Conservation (phyloP, 2,888 invertebrate species). For the Andricus curvator region DNA sequence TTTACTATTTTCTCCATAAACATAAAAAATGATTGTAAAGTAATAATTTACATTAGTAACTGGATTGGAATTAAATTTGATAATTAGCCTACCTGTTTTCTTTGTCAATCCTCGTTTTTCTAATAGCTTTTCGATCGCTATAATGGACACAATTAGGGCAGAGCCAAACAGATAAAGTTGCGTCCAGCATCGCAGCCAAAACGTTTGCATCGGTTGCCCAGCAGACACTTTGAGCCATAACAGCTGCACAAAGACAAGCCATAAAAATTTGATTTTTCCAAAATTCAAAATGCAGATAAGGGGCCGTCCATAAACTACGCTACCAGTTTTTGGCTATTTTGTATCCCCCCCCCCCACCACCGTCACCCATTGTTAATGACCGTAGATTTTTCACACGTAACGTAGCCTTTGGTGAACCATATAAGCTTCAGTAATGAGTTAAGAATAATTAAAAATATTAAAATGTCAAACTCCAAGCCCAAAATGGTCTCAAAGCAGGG, state of each 20-base stretch:
- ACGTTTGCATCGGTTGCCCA: conserved; percentile 90
- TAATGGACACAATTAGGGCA: conserved; percentile 80
- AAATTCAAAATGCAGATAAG: background rate
- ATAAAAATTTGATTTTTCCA: background rate
- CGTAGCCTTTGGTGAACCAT: no score
- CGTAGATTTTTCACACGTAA: no score
- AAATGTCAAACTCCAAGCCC: no score
- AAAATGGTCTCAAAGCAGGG: no score
- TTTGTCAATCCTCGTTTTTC: conserved; percentile 77
- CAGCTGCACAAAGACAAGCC: conserved; percentile 76
- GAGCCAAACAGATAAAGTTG: conserved; percentile 89
- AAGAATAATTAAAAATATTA: no score
- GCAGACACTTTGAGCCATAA: conserved; percentile 83
- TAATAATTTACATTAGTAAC: background rate
- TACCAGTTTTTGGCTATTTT: no score
- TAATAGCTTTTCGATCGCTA: conserved; percentile 84
- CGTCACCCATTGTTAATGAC: no score
- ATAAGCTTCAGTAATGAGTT: no score
- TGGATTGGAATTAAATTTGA: conserved; percentile 1
- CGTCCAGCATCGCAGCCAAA: conserved; percentile 88
- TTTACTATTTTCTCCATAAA: no score
- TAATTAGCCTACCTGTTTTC: conserved; percentile 74
- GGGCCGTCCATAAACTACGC: no score
- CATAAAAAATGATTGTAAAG: background rate
- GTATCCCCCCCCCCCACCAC: no score